Percentiles rank a stretch among this genome's conserved stretches.
These are phyloP conservation scores for Nyctibius grandis DNA, from an alignment of 2,797 vertebrate genomes.

Conservation along the genomic window DNA sequence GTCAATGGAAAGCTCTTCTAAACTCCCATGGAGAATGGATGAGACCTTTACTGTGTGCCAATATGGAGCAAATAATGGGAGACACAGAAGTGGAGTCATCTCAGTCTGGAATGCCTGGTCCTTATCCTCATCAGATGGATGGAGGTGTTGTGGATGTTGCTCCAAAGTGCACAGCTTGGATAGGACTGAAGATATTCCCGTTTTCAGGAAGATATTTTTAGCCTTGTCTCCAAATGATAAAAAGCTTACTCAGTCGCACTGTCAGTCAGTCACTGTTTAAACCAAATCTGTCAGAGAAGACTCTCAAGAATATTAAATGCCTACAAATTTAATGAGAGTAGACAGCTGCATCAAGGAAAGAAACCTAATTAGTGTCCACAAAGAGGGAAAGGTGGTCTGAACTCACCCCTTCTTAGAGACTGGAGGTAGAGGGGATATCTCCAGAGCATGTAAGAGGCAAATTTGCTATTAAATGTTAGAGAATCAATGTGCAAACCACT, in stretches of 20 bases:
- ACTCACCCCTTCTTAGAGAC: background rate
- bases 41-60: background rate
- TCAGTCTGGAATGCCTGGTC: background rate
- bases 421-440: background rate
- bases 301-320: background rate
- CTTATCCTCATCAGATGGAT: background rate
- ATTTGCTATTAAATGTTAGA: background rate
- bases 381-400: background rate
- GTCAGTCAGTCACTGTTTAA: conserved; percentile 13
- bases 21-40: background rate
- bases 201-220: background rate
- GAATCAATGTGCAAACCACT: background rate
- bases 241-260: background rate
- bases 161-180: background rate
- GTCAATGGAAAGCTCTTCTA: background rate
- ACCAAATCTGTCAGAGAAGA: background rate
- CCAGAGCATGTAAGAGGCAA: background rate
- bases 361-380: background rate
- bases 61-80: background rate
- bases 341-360: background rate
- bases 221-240: background rate
- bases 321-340: background rate
- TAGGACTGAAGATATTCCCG: background rate
- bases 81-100: background rate
- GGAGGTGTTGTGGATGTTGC: background rate